Percentiles rank a stretch among this genome's conserved stretches.
Evolutionary conservation across 2,113 vertebrate species (phyloP).

Genomic region (Eonycteris spelaea): DNA sequence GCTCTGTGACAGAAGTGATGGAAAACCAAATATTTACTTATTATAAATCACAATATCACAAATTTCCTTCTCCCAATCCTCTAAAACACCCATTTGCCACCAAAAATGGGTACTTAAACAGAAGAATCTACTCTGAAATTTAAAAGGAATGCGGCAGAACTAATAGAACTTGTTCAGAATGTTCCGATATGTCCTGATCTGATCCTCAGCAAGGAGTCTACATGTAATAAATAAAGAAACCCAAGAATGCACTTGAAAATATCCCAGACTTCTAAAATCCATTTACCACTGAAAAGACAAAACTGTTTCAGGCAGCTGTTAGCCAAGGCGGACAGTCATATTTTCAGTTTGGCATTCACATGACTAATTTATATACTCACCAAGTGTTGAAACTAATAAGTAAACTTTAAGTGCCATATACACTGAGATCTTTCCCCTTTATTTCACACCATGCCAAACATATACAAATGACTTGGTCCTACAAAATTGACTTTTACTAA

Average conservation of each 20-base stretch:
- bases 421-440: constrained; percentile 48
- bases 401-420: constrained; percentile 62
- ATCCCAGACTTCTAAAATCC: constrained; percentile 44
- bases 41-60: background rate
- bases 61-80: background rate
- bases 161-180: background rate
- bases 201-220: background rate
- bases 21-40: background rate
- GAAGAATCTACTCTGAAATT: background rate
- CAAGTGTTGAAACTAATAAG: constrained; percentile 71
- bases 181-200: background rate
- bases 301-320: constrained; percentile 48
- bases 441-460: constrained; percentile 66
- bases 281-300: constrained; percentile 49
- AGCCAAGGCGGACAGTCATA: constrained; percentile 45
- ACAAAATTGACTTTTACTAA: constrained; percentile 64
- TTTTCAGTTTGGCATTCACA: constrained; percentile 44
- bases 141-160: background rate
- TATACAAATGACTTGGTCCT: constrained; percentile 65
- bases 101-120: background rate
- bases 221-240: constrained; percentile 14
- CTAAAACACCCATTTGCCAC: background rate
- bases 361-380: constrained; percentile 68
- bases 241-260: constrained; percentile 58
- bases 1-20: background rate